Base-by-base conservation (phyloP, 2,113 vertebrate genomes). In the Festucalex cinctus region DNA sequence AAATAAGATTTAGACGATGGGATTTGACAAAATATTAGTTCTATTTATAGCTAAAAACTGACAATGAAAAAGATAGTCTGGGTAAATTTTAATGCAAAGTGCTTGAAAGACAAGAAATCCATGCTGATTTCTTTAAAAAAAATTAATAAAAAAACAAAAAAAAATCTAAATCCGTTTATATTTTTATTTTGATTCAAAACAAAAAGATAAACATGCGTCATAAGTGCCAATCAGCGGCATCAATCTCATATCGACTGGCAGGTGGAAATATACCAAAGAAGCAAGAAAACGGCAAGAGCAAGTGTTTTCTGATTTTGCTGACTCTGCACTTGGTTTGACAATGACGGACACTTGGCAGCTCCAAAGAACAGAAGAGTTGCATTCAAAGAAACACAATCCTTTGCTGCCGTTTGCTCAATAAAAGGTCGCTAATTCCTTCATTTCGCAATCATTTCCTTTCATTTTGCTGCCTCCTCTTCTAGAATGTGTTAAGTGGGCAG, bases 231-330 rank as follows among this genome's bases (percentile, higher is more conserved):
- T 2, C 2, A 32, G 28, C 28, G 28, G n/a, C 8, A n/a, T 20
- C 9, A 35, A 36, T 36, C 17, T 8, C 28, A 59, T 60, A 60
- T 60, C 32, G 44, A 19, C 24, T 26, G 48, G n/a, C 8, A n/a
- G 48, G 67, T 70, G 61, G 63, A 74, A 69, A 68, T 10, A 28
- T 17, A 67, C 65, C 9, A 9, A 71, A 57, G 36, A 70, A 6
- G 57, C 65, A 19, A 3, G 58, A 61, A 65, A 53, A 64, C 63
- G 19, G 44, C 39, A 32, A 9, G 9, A 8, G 9, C 20, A 24
- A 16, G 13, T 9, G 10, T 53, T 48, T 37, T 48, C 35, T 71
- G 19, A 17, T 64, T 74, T 9, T 66, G 74, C 81, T 73, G 71
- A 83, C 63, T 75, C 24, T 26, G 63, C 63, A 19, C 19, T 16